phyloP scores from a whole-genome alignment of 2,113 vertebrate genomes.

The Toxostoma redivivum region DNA sequence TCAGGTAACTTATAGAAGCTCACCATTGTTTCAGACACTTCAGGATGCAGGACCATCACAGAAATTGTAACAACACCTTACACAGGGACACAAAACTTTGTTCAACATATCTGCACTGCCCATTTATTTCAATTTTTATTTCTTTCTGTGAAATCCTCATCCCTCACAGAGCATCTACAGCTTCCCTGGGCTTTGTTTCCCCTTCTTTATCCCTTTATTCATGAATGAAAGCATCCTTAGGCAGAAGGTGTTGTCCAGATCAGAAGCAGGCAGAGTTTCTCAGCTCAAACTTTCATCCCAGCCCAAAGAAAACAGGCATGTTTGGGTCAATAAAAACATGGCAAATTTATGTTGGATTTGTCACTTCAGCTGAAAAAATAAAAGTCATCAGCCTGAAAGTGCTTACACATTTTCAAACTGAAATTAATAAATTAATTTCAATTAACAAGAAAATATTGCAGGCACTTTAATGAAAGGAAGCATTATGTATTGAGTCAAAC shows the following conservation, averaged over 20 bases:
- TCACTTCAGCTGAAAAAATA: conserved; percentile 64
- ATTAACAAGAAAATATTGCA: conserved; percentile 17
- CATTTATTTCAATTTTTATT: not conserved
- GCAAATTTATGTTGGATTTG: conserved; percentile 37
- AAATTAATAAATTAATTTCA: conserved; percentile 29
- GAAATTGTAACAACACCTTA: not conserved
- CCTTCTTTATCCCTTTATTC: not conserved
- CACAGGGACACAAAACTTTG: not conserved
- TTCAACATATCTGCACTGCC: not conserved
- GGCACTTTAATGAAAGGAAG: conserved; percentile 10
- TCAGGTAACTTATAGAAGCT: not conserved
- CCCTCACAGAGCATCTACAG: not conserved
- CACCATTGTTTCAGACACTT: not conserved
- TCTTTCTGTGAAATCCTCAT: not conserved
- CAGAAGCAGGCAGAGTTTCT: conserved; percentile 8
- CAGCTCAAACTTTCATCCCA: conserved; percentile 28
- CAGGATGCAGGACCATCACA: not conserved
- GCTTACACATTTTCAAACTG: not conserved
- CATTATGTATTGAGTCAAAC: not conserved
- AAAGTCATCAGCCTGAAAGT: not conserved
- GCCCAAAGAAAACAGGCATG: conserved; percentile 49
- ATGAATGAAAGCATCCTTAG: conserved; percentile 27
- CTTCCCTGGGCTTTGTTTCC: not conserved
- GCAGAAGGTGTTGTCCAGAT: conserved; percentile 37
- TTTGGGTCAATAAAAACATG: conserved; percentile 31